Conservation (phyloP, 2,113 vertebrate species). For the Hystrix cristata region DNA sequence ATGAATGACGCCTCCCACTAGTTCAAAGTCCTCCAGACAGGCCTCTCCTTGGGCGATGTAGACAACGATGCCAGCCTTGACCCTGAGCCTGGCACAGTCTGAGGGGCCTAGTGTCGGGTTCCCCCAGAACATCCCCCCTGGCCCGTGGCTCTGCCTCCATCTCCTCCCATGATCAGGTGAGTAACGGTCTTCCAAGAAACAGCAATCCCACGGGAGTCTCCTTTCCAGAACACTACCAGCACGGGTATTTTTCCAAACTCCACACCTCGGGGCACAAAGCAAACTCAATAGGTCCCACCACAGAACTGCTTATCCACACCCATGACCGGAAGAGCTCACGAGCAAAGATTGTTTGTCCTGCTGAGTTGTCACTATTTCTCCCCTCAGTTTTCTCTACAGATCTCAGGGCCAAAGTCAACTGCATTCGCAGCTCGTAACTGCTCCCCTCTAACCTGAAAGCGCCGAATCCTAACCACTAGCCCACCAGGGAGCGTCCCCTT, state of each 20-base stretch:
- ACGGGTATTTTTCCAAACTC: slow-evolving; percentile 49
- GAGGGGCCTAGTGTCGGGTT: no score
- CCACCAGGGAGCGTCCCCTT: not conserved
- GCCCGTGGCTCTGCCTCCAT: not conserved
- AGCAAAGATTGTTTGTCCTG: not conserved
- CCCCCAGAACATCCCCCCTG: not conserved
- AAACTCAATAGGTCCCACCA: not conserved
- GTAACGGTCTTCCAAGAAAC: not conserved
- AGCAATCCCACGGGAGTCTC: not conserved
- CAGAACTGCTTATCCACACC: not conserved
- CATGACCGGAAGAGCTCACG: not conserved
- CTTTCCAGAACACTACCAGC: slow-evolving; percentile 29
- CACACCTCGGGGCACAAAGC: not conserved
- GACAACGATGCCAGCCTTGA: not conserved
- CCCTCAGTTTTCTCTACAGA: not conserved
- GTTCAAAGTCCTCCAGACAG: not conserved
- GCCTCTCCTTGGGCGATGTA: not conserved
- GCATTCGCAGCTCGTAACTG: slow-evolving; percentile 33
- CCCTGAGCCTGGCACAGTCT: not conserved
- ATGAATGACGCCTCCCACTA: not conserved
- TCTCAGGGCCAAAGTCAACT: slow-evolving; percentile 72
- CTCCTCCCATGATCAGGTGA: not conserved
- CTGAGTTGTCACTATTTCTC: slow-evolving; percentile 6
- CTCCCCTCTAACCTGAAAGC: no score
- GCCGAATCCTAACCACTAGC: no score